Evolutionary conservation across 2,113 vertebrate genomes (phyloP).

Genomic region (Ginglymostoma cirratum): DNA sequence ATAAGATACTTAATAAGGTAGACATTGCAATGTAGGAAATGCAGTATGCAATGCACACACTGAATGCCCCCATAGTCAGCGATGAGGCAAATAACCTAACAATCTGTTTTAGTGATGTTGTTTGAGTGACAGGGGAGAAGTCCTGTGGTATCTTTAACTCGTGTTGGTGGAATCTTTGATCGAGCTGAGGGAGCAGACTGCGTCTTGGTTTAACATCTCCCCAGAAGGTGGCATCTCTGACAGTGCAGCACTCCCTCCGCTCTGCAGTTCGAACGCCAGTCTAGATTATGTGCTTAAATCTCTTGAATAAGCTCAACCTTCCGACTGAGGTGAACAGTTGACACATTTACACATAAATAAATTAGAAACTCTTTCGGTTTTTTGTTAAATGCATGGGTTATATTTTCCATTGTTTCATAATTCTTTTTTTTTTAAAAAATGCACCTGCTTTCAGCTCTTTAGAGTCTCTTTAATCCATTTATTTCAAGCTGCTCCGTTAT

Average conservation of each 20-base stretch:
- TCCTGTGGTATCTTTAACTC: background rate
- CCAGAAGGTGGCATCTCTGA: background rate
- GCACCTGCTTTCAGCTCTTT: background rate
- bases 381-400: background rate
- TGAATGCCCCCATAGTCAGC: background rate
- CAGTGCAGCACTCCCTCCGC: background rate
- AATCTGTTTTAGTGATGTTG: background rate
- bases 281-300: background rate
- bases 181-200: background rate
- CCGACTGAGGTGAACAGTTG: background rate
- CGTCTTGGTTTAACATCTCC: background rate
- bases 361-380: background rate
- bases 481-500: background rate
- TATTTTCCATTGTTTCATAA: background rate
- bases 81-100: background rate
- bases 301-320: background rate
- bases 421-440: background rate
- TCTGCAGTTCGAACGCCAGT: background rate
- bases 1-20: background rate
- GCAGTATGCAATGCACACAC: background rate
- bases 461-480: background rate
- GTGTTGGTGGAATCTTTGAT: background rate
- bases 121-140: background rate
- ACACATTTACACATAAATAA: no score
- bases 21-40: background rate